A percentile compares a stretch with the other conserved stretches of the same genome.
Conservation (phyloP, 2,113 vertebrate genomes). For the Choloepus hoffmanni region DNA sequence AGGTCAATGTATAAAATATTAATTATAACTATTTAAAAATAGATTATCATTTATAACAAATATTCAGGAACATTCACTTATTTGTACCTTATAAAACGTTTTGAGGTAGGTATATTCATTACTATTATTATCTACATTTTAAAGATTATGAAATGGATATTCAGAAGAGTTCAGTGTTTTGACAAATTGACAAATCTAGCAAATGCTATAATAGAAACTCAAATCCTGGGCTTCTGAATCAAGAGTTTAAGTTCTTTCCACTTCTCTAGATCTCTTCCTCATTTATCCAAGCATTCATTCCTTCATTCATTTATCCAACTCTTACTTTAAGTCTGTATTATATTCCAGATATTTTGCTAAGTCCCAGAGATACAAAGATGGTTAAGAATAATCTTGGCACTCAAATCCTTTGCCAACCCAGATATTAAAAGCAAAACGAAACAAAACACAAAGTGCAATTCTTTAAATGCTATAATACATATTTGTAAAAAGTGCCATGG, state of each 20-base stretch:
- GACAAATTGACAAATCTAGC: not conserved
- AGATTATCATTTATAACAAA: not conserved
- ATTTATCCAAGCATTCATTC: too few species aligned
- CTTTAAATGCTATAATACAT: fast-evolving
- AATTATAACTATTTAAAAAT: not conserved
- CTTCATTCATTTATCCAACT: not conserved
- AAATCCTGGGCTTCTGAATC: not conserved
- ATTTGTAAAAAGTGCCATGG: fast-evolving
- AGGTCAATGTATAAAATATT: too few species aligned
- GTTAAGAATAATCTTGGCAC: not conserved
- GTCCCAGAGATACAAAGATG: not conserved
- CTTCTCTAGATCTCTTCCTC: not conserved
- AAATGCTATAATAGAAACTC: not conserved
- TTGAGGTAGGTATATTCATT: not conserved
- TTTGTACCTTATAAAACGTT: not conserved
- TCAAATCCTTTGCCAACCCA: not conserved
- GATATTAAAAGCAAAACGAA: not conserved
- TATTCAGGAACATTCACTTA: not conserved
- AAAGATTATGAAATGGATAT: not conserved
- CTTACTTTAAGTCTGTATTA: not conserved
- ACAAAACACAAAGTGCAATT: not conserved
- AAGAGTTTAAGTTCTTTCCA: not conserved
- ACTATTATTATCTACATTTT: not conserved
- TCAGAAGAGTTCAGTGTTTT: not conserved
- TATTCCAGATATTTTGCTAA: not conserved